phyloP scores from a whole-genome alignment of 1,140 invertebrate genomes.

The Drosophila busckii region DNA sequence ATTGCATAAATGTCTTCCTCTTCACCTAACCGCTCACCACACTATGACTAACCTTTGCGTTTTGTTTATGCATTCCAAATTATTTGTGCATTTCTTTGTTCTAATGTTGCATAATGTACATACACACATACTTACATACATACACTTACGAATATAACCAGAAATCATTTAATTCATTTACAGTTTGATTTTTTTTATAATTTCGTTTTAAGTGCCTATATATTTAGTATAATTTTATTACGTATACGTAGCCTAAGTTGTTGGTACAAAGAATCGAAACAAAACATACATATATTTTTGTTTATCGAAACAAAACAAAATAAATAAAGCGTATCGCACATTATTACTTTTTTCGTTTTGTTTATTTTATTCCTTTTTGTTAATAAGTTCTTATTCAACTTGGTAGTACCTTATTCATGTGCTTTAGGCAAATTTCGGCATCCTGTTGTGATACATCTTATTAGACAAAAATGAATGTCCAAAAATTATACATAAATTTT shows the following conservation, averaged over 20 bases:
- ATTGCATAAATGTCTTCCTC: conserved; percentile 61
- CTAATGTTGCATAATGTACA: conserved; percentile 33
- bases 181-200: conserved; percentile 41
- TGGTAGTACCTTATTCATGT: conserved; percentile 51
- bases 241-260: conserved; percentile 61
- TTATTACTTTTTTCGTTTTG: conserved; percentile 33
- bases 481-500: conserved; percentile 41
- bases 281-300: conserved; percentile 43
- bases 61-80: conserved; percentile 72
- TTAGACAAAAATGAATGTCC: conserved; percentile 27
- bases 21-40: conserved; percentile 25
- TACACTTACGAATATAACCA: conserved; percentile 31
- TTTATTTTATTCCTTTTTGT: conserved; percentile 29
- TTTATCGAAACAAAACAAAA: conserved; percentile 47
- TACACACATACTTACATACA: conserved; percentile 34
- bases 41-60: too few species aligned
- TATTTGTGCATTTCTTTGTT: conserved; percentile 61
- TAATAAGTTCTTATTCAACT: conserved; percentile 17
- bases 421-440: conserved; percentile 65
- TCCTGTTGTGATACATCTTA: conserved; percentile 71
- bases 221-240: conserved; percentile 53
- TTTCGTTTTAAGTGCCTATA: conserved; percentile 57
- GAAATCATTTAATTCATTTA: conserved; percentile 51
- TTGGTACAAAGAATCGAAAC: conserved; percentile 71
- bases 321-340: conserved; percentile 69